These are phyloP conservation scores for Rhinopomastus cyanomelas DNA, from an alignment of 2,113 vertebrate species.

Conservation along the genomic window DNA sequence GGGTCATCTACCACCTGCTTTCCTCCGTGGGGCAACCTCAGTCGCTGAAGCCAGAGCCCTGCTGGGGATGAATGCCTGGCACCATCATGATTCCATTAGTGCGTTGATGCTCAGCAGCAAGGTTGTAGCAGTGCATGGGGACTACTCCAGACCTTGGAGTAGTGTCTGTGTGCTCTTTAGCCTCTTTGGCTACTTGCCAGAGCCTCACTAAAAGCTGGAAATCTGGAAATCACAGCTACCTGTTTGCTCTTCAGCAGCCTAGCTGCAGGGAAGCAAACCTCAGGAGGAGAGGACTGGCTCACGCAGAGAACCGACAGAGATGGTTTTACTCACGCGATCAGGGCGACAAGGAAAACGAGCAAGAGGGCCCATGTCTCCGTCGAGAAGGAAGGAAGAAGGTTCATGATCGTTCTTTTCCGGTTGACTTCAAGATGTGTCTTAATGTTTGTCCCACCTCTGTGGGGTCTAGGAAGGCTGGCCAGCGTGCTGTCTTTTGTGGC, in stretches of 20 bases:
- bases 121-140: not conserved
- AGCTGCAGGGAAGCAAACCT: not conserved
- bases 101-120: not conserved
- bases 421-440: not conserved
- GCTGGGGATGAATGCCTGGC: not conserved
- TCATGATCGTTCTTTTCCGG: constrained; percentile 23
- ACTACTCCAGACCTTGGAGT: not conserved
- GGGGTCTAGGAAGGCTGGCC: rapidly evolving
- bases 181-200: not conserved
- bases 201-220: not conserved
- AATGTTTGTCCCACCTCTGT: not conserved
- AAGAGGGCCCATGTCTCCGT: constrained; percentile 52
- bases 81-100: not conserved
- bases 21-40: not conserved
- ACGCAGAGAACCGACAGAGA: not conserved
- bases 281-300: not conserved
- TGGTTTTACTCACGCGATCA: constrained; percentile 12
- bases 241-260: not conserved
- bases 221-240: not conserved
- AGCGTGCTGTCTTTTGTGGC: not conserved
- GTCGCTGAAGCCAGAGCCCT: not conserved
- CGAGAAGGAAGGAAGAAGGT: constrained; percentile 25
- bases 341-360: not conserved
- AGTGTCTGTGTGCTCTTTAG: not conserved
- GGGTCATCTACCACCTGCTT: not conserved